These are phyloP conservation scores for Tolmerus cingulatus DNA, from an alignment of 2,888 invertebrate genomes.

Conservation along the genomic window DNA sequence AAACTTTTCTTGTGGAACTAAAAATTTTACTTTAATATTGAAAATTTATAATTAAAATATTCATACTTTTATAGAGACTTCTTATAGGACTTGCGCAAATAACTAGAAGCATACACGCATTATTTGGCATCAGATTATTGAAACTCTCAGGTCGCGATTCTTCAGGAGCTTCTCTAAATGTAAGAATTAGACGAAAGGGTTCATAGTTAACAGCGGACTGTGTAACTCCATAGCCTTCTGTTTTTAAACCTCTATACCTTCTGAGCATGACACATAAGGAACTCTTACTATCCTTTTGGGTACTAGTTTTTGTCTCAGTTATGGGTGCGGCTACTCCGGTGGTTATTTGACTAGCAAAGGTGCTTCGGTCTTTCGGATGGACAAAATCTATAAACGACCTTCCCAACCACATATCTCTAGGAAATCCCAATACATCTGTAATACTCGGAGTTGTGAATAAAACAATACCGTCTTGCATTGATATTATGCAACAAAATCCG, in stretches of 20 bases:
- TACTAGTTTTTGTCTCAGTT: constrained; percentile 63
- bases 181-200: constrained; percentile 77
- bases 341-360: constrained; percentile 80
- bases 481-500: constrained; percentile 81
- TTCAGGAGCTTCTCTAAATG: constrained; percentile 71
- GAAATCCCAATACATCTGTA: constrained; percentile 76
- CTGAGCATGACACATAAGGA: constrained; percentile 73
- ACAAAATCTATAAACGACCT: constrained; percentile 87
- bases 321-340: constrained; percentile 71
- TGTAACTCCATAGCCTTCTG: constrained; percentile 70
- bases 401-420: constrained; percentile 85
- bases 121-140: constrained; percentile 58
- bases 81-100: constrained; percentile 77
- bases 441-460: constrained; percentile 77
- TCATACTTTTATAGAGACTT: constrained; percentile 80
- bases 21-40: neutral
- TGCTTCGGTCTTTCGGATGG: constrained; percentile 76
- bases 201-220: constrained; percentile 70
- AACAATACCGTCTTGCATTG: constrained; percentile 84
- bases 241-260: constrained; percentile 70
- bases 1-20: constrained; percentile 59
- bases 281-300: constrained; percentile 63
- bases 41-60: neutral
- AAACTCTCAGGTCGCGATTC: constrained; percentile 59
- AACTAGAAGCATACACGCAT: constrained; percentile 69